Evolutionary conservation across 2,797 vertebrate genomes (phyloP).

Genomic region (Spinibarbus caldwelli): DNA sequence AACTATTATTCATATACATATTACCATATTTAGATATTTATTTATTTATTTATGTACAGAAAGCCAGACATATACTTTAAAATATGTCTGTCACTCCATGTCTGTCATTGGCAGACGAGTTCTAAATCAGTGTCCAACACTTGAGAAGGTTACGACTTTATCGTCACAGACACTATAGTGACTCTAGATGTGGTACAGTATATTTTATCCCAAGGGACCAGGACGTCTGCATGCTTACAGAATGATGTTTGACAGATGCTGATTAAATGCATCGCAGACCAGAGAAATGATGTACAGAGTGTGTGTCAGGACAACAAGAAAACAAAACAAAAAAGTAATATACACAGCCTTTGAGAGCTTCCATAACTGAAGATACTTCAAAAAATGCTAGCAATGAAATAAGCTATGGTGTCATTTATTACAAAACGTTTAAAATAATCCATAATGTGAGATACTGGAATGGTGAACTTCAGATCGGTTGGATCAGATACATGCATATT

Average conservation of each 20-base stretch:
- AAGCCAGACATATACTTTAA: neutral
- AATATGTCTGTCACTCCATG: neutral
- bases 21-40: neutral
- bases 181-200: neutral
- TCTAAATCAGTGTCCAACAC: conserved; percentile 10
- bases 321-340: neutral
- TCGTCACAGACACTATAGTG: neutral
- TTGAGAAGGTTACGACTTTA: conserved; percentile 2
- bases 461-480: neutral
- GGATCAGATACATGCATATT: neutral
- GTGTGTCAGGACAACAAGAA: neutral
- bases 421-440: neutral
- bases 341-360: neutral
- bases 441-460: neutral
- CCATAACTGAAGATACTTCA: neutral
- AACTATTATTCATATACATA: neutral
- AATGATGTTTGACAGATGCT: conserved; percentile 16
- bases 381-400: neutral
- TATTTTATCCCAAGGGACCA: neutral
- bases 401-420: neutral
- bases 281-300: neutral
- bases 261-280: neutral
- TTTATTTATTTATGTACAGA: neutral
- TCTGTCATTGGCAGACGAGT: neutral
- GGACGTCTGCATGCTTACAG: neutral